Evolutionary conservation across 2,797 vertebrate species (phyloP).

Genomic region (Enteromius anoplus): DNA sequence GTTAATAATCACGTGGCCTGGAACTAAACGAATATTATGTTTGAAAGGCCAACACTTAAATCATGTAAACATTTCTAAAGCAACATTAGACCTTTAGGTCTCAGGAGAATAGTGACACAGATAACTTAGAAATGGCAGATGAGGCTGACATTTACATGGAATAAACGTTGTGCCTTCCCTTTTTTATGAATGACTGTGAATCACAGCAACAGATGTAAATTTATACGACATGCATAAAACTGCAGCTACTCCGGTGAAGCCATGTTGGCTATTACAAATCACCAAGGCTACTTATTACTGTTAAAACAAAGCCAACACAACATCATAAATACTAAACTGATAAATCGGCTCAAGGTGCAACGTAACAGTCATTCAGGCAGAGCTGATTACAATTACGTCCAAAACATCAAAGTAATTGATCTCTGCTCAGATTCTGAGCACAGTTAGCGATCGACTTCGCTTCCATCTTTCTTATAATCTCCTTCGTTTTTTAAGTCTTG

Average conservation of each 20-base stretch:
- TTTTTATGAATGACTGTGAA: slow-evolving; percentile 17
- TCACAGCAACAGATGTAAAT: slow-evolving; percentile 35
- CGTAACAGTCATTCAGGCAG: background rate
- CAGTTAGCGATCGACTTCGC: slow-evolving; percentile 88
- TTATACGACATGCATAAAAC: slow-evolving; percentile 68
- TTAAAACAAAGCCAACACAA: slow-evolving; percentile 19
- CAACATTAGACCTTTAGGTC: background rate
- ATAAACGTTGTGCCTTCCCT: background rate
- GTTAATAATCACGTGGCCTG: background rate
- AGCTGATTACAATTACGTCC: background rate
- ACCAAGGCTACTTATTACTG: slow-evolving; percentile 53
- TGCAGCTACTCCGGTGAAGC: slow-evolving; percentile 59
- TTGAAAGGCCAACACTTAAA: background rate
- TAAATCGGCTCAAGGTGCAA: slow-evolving; percentile 1
- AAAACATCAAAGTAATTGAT: slow-evolving; percentile 3
- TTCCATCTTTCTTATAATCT: slow-evolving; percentile 69
- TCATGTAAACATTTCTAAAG: background rate
- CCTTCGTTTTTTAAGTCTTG: slow-evolving; percentile 96
- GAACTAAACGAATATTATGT: background rate
- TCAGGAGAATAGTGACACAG: slow-evolving; percentile 7
- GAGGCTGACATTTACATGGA: background rate
- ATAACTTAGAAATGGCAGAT: background rate
- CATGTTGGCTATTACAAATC: slow-evolving; percentile 66
- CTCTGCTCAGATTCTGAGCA: background rate
- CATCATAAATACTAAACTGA: background rate